Base-by-base conservation (phyloP, 1,140 invertebrate genomes). In the Heliconius hermathena region DNA sequence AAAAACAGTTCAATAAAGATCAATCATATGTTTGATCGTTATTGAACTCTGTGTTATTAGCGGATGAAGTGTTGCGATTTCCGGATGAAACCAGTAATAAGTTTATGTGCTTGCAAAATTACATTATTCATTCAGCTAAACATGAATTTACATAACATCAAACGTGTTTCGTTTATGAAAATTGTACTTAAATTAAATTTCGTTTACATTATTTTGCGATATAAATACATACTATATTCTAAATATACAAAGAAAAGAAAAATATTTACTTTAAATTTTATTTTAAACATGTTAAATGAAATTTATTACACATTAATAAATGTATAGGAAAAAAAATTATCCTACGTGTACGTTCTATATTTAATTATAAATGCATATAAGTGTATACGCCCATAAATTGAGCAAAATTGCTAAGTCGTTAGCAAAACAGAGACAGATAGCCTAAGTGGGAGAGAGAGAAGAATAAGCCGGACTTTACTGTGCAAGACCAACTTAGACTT, bases 381-480 rank as follows among this genome's bases (percentile, higher is more conserved):
- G 1, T 66, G 60, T 66, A 29, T 66, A 29, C 9, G 9, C 8
- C 26, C 3, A 66, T 66, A 66, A 66, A 66, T 66, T 66, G 60
- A 26, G 60, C 13, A 22, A 29, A 66, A 18, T 16, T 29, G 26
- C 26, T 66, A 29, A 66, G 22, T 66, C 60, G 60, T 66, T 29
- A 66, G 3, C 60, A 13, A 26, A 16, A 66, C 22, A 66, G 60
- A 66, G 60, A 66, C 4, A 66, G 26, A 5, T 26, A 13, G 22
- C 60, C 0, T 13, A 22, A 66, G 60, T 29, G 60, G 22, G 26
- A 66, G 26, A 66, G 60, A 66, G 60, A 29, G 3, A 22, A 57
- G 78, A 76, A 76, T 57, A 52, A 74, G 49, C 20, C 52, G 18
- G 29, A 52, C 33, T 52, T 54, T 72, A 77, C 74, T 77, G 79